Evolutionary conservation across 2,113 vertebrate genomes (phyloP).

Genomic region (Australoheros scitulus): DNA sequence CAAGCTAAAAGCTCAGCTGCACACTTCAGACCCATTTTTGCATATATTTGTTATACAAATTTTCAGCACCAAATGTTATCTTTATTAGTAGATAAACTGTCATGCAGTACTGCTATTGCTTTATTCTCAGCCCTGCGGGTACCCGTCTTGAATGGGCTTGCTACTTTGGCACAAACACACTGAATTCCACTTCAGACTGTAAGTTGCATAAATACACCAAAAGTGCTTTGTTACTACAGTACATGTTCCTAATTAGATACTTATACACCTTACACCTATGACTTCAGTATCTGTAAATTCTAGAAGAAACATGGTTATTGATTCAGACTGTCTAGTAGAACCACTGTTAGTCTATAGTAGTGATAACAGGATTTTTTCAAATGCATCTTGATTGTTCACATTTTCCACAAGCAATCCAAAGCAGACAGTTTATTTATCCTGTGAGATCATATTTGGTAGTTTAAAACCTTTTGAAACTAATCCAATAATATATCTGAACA

Average conservation of each 20-base stretch:
- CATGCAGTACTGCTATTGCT: neutral
- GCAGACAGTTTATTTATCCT: neutral
- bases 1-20: slow-evolving; percentile 19
- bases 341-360: neutral
- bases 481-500: neutral
- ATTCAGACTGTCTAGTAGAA: neutral
- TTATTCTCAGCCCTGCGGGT: slow-evolving; percentile 10
- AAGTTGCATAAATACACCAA: slow-evolving; percentile 22
- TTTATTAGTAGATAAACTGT: slow-evolving; percentile 36
- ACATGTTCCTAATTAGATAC: neutral
- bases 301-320: neutral
- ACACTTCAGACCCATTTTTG: slow-evolving; percentile 2
- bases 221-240: slow-evolving; percentile 6
- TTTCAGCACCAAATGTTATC: slow-evolving; percentile 9
- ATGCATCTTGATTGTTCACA: neutral
- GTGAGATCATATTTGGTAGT: neutral
- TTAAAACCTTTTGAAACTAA: neutral
- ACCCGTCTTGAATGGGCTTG: neutral
- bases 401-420: neutral
- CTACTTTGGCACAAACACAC: slow-evolving; percentile 10
- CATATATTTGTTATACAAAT: slow-evolving; percentile 41
- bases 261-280: neutral
- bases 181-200: slow-evolving; percentile 22
- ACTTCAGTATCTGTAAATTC: neutral
- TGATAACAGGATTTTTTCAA: neutral